Base-by-base conservation (phyloP, 2,797 vertebrate species). In the Borostomias antarcticus region DNA sequence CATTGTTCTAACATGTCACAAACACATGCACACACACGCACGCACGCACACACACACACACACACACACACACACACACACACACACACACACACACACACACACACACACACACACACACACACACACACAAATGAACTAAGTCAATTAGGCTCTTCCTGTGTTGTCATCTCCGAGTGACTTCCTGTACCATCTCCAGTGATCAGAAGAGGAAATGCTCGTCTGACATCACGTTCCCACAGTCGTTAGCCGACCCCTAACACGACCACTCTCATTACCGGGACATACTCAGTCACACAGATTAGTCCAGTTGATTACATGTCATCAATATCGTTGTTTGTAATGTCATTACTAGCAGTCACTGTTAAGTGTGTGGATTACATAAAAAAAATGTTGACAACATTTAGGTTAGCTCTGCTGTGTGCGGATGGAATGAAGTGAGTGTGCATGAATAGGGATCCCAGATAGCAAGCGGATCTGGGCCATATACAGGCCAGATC, bases 121-220 rank as follows among this genome's bases (percentile, higher is more conserved):
- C 40, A n/a, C n/a, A n/a, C n/a, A n/a, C n/a, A n/a, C n/a, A n/a
- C n/a, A n/a, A n/a, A n/a, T n/a, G n/a, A n/a, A n/a, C n/a, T n/a
- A n/a, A n/a, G n/a, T n/a, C 40, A 43, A 43, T 43, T 43, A 43
- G n/a, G 40, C 40, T 43, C 40, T 43, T 43, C 40, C 40, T 43
- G 40, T 43, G 40, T 43, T 17, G 11, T 17, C 40, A 43, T 43
- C 40, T 43, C 40, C 40, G 13, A 43, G 40, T 15, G 40, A 43
- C 40, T 43, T 43, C 40, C 40, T 43, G 15, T 43, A n/a, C n/a
- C 40, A 4, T 43, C 11, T 43, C 40, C n/a, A 43, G n/a, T 43
- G 5, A 15, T 17, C n/a, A n/a, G 40, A 4, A n/a, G 11, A 43
- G 40, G 40, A 43, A 43, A 43, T 43, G 40, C 40, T 17, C 13